Evolutionary conservation across 1,140 invertebrate species (phyloP), one percentile per base, ranked within the genome.

Genomic region (Cydia amplana): DNA sequence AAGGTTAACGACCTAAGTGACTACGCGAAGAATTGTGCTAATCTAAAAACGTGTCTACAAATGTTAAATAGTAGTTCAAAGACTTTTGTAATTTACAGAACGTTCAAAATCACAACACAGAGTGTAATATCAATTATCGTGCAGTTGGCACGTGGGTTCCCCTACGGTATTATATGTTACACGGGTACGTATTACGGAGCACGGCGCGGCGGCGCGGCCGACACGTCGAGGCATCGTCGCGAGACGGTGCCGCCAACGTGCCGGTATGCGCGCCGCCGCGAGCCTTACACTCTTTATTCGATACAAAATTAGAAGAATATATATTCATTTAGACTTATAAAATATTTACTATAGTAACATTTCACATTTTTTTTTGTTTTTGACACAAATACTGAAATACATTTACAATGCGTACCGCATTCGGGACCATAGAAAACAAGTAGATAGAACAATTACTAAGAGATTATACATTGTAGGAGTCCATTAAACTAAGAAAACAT

Each of bases 241-340:
- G 12, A 14, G 64, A 12, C 55, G 18, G 55, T 10, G 12, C 28
- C n/a, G 36, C 25, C 64, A 3, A 14, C 28, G 28, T 80, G 77
- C 76, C 77, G 77, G 75, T 79, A 78, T 74, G 36, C n/a, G 36
- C 9, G n/a, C 46, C 49, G 46, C 64, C 14, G 43, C 51, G 74
- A 76, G 78, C 78, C 79, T 74, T 75, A 80, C 77, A 72, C 77
- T 73, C 73, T 49, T 67, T 84, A 85, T 81, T 85, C 80, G 74
- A 90, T 91, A 92, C 89, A 92, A 92, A 92, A 92, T 92, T 92
- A 92, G 91, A 92, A 92, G 89, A 91, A 92, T 92, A 92, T 92
- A 84, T 90, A 91, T 90, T 83, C 88, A 92, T 88, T 92, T 91
- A 92, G 86, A 85, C 87, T 91, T 90, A 92, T 80, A 90, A 87